Evolutionary conservation across 1,140 invertebrate genomes (phyloP).

Genomic region (Habropoda laboriosa): DNA sequence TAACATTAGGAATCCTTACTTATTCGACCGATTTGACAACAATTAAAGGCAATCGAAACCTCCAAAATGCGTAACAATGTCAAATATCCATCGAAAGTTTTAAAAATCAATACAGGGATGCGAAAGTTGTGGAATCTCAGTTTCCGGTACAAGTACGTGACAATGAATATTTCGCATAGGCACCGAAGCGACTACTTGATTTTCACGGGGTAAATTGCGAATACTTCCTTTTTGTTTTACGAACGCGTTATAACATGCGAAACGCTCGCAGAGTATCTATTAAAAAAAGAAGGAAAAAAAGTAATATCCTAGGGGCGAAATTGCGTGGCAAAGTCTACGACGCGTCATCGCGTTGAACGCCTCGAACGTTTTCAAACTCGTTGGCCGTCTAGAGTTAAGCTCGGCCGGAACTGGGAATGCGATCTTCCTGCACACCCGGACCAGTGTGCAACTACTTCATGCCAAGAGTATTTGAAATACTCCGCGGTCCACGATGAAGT

Average conservation of each 20-base stretch:
- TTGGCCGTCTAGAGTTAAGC: conserved; percentile 35
- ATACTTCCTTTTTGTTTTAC: neutral
- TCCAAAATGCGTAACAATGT: neutral
- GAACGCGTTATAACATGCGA: neutral
- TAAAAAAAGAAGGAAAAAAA: neutral
- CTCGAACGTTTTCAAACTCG: conserved; percentile 49
- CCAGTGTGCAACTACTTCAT: conserved; percentile 61
- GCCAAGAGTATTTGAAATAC: conserved; percentile 70
- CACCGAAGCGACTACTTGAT: neutral
- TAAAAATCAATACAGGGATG: neutral
- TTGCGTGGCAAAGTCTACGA: neutral
- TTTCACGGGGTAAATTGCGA: neutral
- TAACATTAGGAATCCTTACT: neutral
- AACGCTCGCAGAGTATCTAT: neutral
- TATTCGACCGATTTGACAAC: neutral
- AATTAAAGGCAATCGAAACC: neutral
- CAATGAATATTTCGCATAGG: neutral
- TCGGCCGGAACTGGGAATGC: conserved; percentile 53
- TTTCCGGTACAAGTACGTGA: neutral
- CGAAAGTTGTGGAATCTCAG: neutral
- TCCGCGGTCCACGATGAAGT: conserved; percentile 63
- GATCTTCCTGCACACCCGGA: conserved; percentile 37
- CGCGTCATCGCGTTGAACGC: neutral
- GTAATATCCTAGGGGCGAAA: neutral
- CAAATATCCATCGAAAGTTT: neutral